Evolutionary conservation across 2,888 invertebrate species (phyloP).

Genomic region (Dione vanillae): DNA sequence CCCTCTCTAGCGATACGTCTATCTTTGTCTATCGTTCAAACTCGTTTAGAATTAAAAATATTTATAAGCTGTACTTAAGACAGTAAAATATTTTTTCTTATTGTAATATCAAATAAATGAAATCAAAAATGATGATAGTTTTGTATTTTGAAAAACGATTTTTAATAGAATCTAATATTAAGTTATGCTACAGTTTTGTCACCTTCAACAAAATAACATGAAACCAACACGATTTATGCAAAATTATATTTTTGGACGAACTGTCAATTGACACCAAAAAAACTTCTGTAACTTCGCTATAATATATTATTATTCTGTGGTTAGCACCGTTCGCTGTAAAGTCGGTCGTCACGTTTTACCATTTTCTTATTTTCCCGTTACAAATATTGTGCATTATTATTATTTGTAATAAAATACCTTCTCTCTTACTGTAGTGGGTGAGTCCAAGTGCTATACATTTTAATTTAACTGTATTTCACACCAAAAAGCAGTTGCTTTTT

Average conservation of each 20-base stretch:
- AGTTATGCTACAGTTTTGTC: too few relatives aligned
- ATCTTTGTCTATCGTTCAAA: conserved; percentile 24
- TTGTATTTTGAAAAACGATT: too few relatives aligned
- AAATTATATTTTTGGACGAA: conserved; percentile 8
- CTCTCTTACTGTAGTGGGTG: conserved; percentile 27
- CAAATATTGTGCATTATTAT: conserved; percentile 17
- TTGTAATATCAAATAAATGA: too few relatives aligned
- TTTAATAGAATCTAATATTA: too few relatives aligned
- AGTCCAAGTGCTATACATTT: conserved; percentile 18
- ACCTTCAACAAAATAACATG: neutral
- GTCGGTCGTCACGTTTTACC: conserved; percentile 38
- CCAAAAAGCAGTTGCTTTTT: conserved; percentile 6
- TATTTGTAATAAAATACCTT: conserved; percentile 16
- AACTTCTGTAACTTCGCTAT: neutral
- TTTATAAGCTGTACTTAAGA: neutral
- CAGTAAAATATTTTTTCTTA: too few relatives aligned
- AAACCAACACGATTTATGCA: neutral
- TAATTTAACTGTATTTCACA: conserved; percentile 11
- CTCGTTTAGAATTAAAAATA: conserved; percentile 28
- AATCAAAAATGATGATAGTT: too few relatives aligned
- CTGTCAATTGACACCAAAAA: conserved; percentile 1
- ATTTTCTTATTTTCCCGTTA: conserved; percentile 33
- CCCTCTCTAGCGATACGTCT: conserved; percentile 29
- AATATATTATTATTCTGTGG: conserved; percentile 32
- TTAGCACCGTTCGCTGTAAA: conserved; percentile 28